These are phyloP conservation scores for Oceanodroma leucorhoa DNA, from an alignment of 2,797 vertebrate species.

Conservation along the genomic window DNA sequence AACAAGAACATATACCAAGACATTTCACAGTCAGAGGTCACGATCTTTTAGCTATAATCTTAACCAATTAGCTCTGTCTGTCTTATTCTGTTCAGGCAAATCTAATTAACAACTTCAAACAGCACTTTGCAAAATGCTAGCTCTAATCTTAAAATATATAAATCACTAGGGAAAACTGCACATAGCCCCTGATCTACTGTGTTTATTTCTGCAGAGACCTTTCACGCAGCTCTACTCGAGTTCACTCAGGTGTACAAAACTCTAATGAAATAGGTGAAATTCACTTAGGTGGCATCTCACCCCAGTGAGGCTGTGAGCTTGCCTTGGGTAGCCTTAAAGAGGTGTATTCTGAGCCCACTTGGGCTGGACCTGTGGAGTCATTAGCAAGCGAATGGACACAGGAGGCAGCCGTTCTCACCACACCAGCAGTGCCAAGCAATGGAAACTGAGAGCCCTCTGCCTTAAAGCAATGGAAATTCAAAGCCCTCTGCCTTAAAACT, in stretches of 20 bases:
- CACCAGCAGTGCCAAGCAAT: not conserved
- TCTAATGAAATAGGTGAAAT: not conserved
- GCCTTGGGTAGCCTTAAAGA: not conserved
- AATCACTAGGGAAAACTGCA: not conserved
- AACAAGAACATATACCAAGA: not conserved
- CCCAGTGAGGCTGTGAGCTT: not conserved
- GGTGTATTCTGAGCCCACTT: not conserved
- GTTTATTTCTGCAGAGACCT: not conserved
- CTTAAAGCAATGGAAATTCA: not conserved
- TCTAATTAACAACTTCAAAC: slow-evolving; percentile 16
- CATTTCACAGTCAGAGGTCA: not conserved
- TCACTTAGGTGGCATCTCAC: not conserved
- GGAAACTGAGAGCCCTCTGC: not conserved
- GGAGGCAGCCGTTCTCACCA: not conserved
- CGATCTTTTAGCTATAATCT: not conserved
- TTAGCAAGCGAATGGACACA: not conserved
- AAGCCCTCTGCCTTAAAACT: not conserved
- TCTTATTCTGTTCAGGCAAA: not conserved
- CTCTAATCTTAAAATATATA: slow-evolving; percentile 9
- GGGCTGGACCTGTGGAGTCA: not conserved
- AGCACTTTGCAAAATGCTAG: not conserved
- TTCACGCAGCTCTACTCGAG: not conserved
- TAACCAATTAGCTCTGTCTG: slow-evolving; percentile 4
- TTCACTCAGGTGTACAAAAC: not conserved
- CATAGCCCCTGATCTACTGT: not conserved